phyloP scores from a whole-genome alignment of 2,113 vertebrate species.

The Pollimyrus isidori region DNA sequence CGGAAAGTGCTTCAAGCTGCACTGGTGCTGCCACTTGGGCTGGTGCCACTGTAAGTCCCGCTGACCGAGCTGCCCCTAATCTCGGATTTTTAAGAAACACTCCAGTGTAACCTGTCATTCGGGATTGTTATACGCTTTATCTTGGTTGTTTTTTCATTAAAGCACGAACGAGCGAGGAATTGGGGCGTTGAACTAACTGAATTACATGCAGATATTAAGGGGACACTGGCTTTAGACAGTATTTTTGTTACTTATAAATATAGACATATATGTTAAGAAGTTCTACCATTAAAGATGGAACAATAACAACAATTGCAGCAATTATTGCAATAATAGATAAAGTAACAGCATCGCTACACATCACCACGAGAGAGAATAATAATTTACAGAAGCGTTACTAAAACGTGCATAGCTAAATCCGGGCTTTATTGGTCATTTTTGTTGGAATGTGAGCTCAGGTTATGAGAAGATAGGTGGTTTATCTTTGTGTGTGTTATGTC shows the following conservation, averaged over 20 bases:
- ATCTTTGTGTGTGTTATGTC: not conserved
- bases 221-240: not conserved
- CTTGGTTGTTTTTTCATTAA: not conserved
- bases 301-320: not conserved
- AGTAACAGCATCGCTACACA: not conserved
- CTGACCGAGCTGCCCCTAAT: not conserved
- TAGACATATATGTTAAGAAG: not conserved
- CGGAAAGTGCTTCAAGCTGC: constrained; percentile 96
- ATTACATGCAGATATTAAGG: not conserved
- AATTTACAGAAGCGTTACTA: not conserved
- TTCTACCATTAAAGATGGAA: not conserved
- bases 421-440: not conserved
- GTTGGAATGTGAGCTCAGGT: not conserved
- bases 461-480: not conserved
- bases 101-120: not conserved
- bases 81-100: not conserved
- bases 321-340: not conserved
- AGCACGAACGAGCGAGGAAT: not conserved
- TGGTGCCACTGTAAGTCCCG: constrained; percentile 96
- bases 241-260: not conserved
- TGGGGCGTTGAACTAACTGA: not conserved
- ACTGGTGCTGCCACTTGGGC: constrained; percentile 98
- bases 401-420: not conserved
- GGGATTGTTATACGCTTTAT: not conserved
- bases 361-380: not conserved